Conservation (phyloP, 2,113 vertebrate species). For the Sceloporus tristichus region DNA sequence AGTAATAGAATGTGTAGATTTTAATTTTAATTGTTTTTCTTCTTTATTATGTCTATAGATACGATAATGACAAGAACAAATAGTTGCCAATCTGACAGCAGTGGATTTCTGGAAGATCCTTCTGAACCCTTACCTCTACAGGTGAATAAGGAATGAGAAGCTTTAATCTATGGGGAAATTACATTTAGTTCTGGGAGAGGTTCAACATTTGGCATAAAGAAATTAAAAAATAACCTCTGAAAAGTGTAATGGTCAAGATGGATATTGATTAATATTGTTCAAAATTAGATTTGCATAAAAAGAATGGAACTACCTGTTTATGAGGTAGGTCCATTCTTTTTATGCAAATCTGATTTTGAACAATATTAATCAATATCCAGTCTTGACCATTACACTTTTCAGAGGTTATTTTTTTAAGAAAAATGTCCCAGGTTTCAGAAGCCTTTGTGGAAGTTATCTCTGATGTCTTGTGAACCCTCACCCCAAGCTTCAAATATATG, state of each 20-base stretch:
- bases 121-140: conserved; percentile 67
- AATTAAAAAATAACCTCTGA: too few relatives aligned
- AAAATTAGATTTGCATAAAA: too few relatives aligned
- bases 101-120: conserved; percentile 84
- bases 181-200: too few relatives aligned
- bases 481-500: not conserved
- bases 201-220: too few relatives aligned
- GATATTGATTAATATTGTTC: too few relatives aligned
- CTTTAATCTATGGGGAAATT: too few relatives aligned
- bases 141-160: conserved; percentile 49
- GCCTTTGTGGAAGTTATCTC: not conserved
- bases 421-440: not conserved
- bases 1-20: not conserved
- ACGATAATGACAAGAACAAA: conserved; percentile 75
- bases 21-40: not conserved
- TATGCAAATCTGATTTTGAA: not conserved
- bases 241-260: too few relatives aligned
- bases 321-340: not conserved
- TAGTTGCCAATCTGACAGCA: conserved; percentile 87
- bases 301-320: too few relatives aligned
- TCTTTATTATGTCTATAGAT: conserved; percentile 32
- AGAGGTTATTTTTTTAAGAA: not conserved
- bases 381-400: not conserved
- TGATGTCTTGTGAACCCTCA: not conserved
- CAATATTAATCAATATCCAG: not conserved